Conservation (phyloP, 2,113 vertebrate species). For the Lophura nycthemera region DNA sequence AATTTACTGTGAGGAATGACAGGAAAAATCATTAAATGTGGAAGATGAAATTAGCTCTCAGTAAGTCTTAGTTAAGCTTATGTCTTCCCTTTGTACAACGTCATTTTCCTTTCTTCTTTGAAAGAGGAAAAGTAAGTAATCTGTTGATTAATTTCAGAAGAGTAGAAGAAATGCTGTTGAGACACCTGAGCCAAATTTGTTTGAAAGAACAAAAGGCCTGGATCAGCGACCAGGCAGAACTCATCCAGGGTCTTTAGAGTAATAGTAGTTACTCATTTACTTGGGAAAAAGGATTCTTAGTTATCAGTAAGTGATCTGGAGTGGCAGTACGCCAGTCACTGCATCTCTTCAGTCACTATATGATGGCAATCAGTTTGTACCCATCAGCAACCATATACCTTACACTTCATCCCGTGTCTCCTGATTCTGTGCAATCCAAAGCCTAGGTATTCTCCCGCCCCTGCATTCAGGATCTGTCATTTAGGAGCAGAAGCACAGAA, state of each 20-base stretch:
- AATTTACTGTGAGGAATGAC: not conserved
- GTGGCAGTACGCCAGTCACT: not conserved
- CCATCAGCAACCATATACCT: too few relatives aligned
- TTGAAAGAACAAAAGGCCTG: not conserved
- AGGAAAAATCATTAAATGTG: not conserved
- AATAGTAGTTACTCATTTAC: not conserved
- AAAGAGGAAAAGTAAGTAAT: not conserved
- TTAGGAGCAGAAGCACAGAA: not conserved
- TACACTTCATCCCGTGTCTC: not conserved
- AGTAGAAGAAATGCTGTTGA: not conserved
- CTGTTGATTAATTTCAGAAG: not conserved
- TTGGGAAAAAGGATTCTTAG: not conserved
- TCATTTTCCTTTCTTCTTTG: not conserved
- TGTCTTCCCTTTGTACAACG: not conserved
- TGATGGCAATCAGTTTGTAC: not conserved
- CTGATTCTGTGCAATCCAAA: not conserved
- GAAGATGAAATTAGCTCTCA: not conserved
- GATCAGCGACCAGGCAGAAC: accelerated
- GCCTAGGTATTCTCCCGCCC: accelerated
- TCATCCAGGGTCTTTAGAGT: not conserved
- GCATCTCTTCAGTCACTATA: not conserved
- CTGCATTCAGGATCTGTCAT: not conserved
- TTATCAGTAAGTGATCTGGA: not conserved
- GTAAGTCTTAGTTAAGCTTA: not conserved
- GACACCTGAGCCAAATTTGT: not conserved